Base-by-base conservation (phyloP, 2,797 vertebrate species). In the Artibeus lituratus region DNA sequence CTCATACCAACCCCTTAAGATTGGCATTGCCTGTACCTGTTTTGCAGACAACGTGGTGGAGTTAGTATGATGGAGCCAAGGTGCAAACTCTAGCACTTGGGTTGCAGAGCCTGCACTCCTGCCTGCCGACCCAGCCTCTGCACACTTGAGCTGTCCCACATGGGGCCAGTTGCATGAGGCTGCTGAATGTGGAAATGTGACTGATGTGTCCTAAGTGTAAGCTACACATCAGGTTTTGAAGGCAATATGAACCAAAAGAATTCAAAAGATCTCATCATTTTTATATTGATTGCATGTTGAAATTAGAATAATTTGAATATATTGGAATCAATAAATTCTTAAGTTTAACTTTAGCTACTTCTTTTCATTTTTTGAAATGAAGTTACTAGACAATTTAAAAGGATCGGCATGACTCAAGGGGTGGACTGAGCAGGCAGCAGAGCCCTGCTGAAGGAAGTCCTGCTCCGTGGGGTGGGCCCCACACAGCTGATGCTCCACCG, bases 321-420 rank as follows among this genome's bases (percentile, higher is more conserved):
- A 51, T 8, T 49, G 29, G 32, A 35, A 21, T 69, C 93, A 42
- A 55, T 70, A 5, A 14, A 49, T 74, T 51, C 80, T 37, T 91
- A n/a, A 65, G 62, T 77, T 77, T 49, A 90, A 73, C 55, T 37
- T 87, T 9, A 51, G 42, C 18, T 57, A 0, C 72, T 47, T 81
- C 44, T 83, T 73, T 83, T 80, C 72, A 42, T 78, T 44, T 93
- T 92, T 87, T 96, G 16, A 94, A 76, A 11, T 35, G 37, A 96
- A 9, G n/a, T 5, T 87, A 57, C 21, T 39, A 78, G 53, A 73
- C 53, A 59, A 77, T 83, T 86, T 78, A 6, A 94, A 81, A 12
- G 55, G n/a, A n/a, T 11, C 1, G 4, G 37, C 72, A 24, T 69
- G 29, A 57, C 19, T 94, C 32, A 11, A 78, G 21, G 76, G 14